Evolutionary conservation across 2,113 vertebrate species (phyloP).

Genomic region (Gobiocypris rarus): DNA sequence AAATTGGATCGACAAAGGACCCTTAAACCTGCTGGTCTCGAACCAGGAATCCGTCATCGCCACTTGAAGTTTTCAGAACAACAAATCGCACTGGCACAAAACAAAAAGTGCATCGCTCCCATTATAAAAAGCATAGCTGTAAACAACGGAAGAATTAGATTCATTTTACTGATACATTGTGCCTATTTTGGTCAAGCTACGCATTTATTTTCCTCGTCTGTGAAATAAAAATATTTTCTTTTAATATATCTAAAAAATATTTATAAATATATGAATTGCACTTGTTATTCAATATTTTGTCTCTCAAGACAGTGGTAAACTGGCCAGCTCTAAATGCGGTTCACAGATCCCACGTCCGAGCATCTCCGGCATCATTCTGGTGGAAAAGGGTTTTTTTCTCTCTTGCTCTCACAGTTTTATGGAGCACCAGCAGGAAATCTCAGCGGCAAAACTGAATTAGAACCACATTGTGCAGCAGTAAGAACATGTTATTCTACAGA

Average conservation of each 20-base stretch:
- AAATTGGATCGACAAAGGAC: too few relatives aligned
- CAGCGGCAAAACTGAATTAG: not conserved
- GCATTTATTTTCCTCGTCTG: not conserved
- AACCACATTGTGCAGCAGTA: not conserved
- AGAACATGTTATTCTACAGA: not conserved
- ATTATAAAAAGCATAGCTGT: not conserved
- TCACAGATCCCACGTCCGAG: not conserved
- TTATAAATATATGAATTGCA: not conserved
- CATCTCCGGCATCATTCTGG: too few relatives aligned
- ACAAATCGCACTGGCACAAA: not conserved
- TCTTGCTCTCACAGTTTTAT: not conserved
- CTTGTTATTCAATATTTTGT: not conserved
- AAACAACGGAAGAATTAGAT: not conserved
- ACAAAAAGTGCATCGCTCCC: not conserved
- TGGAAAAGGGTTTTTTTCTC: not conserved
- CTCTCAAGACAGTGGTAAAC: not conserved
- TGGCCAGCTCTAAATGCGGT: not conserved
- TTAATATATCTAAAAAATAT: not conserved
- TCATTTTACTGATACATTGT: not conserved
- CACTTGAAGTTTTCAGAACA: not conserved
- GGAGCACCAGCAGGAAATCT: constrained; percentile 11
- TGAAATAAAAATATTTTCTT: not conserved
- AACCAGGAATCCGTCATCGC: not conserved
- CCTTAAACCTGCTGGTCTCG: constrained; percentile 9
- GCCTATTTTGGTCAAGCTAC: not conserved